Conservation (phyloP, 2,797 vertebrate genomes). For the Acrossocheilus wenchowensis region DNA sequence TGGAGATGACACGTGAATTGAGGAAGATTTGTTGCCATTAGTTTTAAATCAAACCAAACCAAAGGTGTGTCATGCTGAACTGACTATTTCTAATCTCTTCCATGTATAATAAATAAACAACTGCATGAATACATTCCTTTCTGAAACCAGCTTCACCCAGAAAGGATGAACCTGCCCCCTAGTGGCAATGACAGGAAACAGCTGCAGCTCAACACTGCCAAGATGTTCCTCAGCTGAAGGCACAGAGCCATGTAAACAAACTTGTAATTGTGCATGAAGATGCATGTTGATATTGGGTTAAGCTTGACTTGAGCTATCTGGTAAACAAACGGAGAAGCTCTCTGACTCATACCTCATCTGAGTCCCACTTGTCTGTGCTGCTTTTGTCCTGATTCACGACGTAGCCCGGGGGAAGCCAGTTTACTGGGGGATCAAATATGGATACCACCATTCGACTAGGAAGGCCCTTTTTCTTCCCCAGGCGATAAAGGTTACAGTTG, state of each 20-base stretch:
- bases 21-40: not conserved
- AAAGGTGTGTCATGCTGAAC: not conserved
- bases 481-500: conserved; percentile 98
- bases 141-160: not conserved
- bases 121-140: conserved; percentile 1
- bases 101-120: conserved; percentile 12
- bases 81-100: not conserved
- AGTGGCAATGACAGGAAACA: conserved; percentile 55
- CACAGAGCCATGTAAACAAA: conserved; percentile 51
- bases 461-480: conserved; percentile 98
- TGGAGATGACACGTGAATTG: not conserved
- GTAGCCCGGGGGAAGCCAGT: conserved; percentile 99
- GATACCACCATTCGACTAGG: conserved; percentile 99
- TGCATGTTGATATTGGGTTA: conserved; percentile 50
- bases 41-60: not conserved
- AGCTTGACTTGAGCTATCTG: conserved; percentile 27
- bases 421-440: conserved; percentile 98
- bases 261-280: conserved; percentile 54
- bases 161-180: conserved; percentile 68
- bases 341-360: conserved; percentile 85
- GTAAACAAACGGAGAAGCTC: conserved; percentile 47
- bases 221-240: conserved; percentile 43
- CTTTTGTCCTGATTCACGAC: conserved; percentile 96
- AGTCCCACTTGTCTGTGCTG: conserved; percentile 88
- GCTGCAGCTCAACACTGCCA: conserved; percentile 12